Evolutionary conservation across 2,797 vertebrate genomes (phyloP), one percentile per base, ranked within the genome.

Genomic region (Distichodus sexfasciatus): DNA sequence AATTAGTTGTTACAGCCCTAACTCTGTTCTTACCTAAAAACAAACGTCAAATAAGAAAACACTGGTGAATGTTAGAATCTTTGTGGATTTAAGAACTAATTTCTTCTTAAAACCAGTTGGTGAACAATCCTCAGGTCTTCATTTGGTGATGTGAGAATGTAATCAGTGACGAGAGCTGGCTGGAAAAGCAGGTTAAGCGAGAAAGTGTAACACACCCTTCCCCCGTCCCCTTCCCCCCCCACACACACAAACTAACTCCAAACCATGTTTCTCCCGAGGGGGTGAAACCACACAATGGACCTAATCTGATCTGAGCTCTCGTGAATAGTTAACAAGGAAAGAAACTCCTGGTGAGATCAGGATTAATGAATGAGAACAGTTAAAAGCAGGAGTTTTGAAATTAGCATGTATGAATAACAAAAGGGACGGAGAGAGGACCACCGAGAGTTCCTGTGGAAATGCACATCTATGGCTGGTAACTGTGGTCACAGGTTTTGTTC

Each of bases 291-390:
- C 12, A 47, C 60, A 69, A 62, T 6, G 17, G 54, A 50, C 67
- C 71, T 28, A 15, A 48, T 50, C 69, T 71, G 41, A 77, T 78
- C 69, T 80, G 69, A 48, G 15, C 69, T 80, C 78, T 81, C 69
- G 81, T 76, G 72, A 69, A 64, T 38, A 21, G 21, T 55, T 15
- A 14, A 59, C 47, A n/a, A 31, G n/a, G n/a, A 53, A 35, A 44
- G 12, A 31, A 26, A 14, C 48, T 58, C 70, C 55, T 60, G 48
- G 38, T 9, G 28, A 54, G 31, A 15, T 15, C 10, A 0, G n/a
- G 23, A 59, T 35, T 23, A 69, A 24, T 44, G 50, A 61, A 59
- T 8, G 8, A 43, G 33, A 31, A 23, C 4, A 46, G 31, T 11
- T 31, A 23, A 28, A 33, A 69, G 15, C 6, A 51, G 21, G 17